Base-by-base conservation (phyloP, 1,140 invertebrate species). In the Bombus vancouverensis region DNA sequence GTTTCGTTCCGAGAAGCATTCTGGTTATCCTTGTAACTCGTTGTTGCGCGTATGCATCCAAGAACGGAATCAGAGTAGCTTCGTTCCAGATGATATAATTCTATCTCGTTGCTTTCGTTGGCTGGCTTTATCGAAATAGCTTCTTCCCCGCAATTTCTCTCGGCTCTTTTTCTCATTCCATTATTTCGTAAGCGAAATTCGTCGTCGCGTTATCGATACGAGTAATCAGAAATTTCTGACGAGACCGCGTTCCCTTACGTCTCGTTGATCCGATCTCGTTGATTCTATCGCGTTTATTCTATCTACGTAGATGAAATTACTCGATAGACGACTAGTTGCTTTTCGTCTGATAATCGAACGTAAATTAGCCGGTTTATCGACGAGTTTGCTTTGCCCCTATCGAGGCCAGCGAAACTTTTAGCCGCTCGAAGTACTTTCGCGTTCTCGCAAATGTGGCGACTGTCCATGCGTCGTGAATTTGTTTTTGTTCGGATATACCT, bases 61-160 rank as follows among this genome's bases (percentile, higher is more conserved):
- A 80, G 72, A 81, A 86, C 57, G 65, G 44, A 85, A 70, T 75
- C 59, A 25, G 32, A 42, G 59, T 72, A 87, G 42, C 57, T 39
- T 47, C 62, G 73, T 53, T 39, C 80, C 34, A 83, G 34, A 81
- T 82, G 74, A 74, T 68, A 87, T 59, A 68, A 79, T n/a, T n/a
- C 83, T 75, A 83, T 87, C 80, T 53, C 18, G 59, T 22, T 25
- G 57, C 28, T 74, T 83, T 73, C 66, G 79, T 88, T 34, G 6
- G 66, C 25, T 42, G 25, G 5, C n/a, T n/a, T 39, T 28, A 72
- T 42, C 28, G 3, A 72, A 71, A n/a, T 13, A 13, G 25, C 28
- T 77, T 72, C 18, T 44, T 10, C 22, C 44, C 57, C 39, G 59
- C 25, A 4, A 53, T 68, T 53, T 28, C 32, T 53, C 65, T 73